phyloP scores from a whole-genome alignment of 2,797 vertebrate species.

The Galaxias olidus region DNA sequence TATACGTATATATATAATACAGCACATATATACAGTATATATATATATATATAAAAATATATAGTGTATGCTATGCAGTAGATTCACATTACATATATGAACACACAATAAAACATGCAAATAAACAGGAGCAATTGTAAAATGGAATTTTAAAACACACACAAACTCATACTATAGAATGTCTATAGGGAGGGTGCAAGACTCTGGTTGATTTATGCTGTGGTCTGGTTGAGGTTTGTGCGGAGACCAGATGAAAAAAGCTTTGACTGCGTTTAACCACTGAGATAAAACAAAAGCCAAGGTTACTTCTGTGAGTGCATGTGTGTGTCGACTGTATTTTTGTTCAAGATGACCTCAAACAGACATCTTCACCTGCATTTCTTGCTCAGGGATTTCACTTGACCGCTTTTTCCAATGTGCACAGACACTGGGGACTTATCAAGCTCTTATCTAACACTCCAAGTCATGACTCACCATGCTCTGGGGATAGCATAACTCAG shows the following conservation, averaged over 20 bases:
- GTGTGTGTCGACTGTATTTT: neutral
- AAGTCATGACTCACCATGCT: conserved; percentile 46
- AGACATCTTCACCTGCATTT: conserved; percentile 2
- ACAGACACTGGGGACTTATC: conserved; percentile 42
- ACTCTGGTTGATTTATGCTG: neutral
- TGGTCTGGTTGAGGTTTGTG: conserved; percentile 17
- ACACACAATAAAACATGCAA: neutral
- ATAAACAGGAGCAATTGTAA: no score
- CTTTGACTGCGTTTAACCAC: conserved; percentile 7
- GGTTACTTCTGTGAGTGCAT: neutral
- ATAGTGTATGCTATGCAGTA: no score
- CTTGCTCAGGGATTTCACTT: conserved; percentile 18
- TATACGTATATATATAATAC: no score
- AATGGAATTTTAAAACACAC: no score
- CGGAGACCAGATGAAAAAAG: neutral
- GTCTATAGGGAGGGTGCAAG: neutral
- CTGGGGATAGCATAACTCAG: conserved; percentile 10
- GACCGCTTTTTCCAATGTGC: conserved; percentile 33
- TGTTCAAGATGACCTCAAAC: conserved; percentile 16
- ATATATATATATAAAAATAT: no score
- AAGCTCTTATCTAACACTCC: conserved; percentile 43
- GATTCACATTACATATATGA: no score
- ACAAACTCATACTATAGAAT: conserved; percentile 5
- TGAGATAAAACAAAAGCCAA: no score
- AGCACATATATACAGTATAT: no score